Evolutionary conservation across 2,113 vertebrate species (phyloP), one percentile per base, ranked within the genome.

Genomic region (Pituophis catenifer): DNA sequence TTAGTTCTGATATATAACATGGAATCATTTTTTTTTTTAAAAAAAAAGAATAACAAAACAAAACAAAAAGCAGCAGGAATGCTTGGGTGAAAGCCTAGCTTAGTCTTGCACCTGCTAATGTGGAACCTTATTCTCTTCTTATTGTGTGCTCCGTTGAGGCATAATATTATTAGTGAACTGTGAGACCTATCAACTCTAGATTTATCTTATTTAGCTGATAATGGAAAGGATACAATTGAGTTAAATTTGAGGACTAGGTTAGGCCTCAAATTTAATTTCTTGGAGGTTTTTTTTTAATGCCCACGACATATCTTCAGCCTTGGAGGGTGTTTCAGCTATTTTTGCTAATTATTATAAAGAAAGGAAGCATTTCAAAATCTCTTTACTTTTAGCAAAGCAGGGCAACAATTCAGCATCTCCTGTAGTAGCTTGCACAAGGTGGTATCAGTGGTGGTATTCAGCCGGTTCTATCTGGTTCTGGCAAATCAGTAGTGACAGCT

Each of bases 1-100:
- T 96, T 97, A 97, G 93, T 96, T 96, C 93, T 96, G 95, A 95
- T 96, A 97, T 93, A 95, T 96, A 96, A 96, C 94, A 96, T 94
- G 92, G 95, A 96, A 93, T 96, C 0, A 86, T 95, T 96, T 96
- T 95, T 96, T 96, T 95, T 91, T 94, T 94, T 48, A 23, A 48
- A 48, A 21, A 24, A 26, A 50, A 38, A 59, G 5, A n/a, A 62
- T 9, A 48, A 70, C 48, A 48, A 38, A 89, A 55, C 88, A 92
- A 57, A 58, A 93, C 65, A 21, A 86, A 90, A 86, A 96, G 94
- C 95, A 95, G 96, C 95, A 95, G 94, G 95, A 96, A 96, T 88
- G 19, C 89, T 96, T 92, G 95, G 96, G 93, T 88, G 95, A 96
- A 96, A 96, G 94, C 93, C 94, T 90, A 91, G 89, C 95, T 94